Conservation (phyloP, 2,797 vertebrate genomes). For the Cirrhinus mrigala region DNA sequence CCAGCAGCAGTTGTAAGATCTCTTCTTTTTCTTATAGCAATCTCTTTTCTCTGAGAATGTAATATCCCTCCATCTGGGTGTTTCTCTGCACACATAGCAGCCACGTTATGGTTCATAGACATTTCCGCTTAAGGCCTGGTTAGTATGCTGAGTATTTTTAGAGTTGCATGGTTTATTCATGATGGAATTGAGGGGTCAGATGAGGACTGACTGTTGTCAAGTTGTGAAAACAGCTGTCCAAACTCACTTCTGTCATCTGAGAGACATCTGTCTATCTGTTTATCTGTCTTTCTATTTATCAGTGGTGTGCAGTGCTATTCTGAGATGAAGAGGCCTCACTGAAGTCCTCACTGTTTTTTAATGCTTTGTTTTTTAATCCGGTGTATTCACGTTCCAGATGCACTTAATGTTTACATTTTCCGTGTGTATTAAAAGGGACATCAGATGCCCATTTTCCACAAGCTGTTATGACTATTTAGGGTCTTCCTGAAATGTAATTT, state of each 20-base stretch:
- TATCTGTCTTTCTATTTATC: neutral
- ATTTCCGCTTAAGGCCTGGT: conserved; percentile 12
- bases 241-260: conserved; percentile 12
- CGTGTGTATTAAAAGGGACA: too few species aligned
- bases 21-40: neutral
- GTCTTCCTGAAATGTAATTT: too few species aligned
- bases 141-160: conserved; percentile 42
- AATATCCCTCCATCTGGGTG: conserved; percentile 3
- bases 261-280: neutral
- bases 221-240: neutral
- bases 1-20: conserved; percentile 13
- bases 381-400: too few species aligned
- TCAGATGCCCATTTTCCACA: too few species aligned
- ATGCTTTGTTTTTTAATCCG: too few species aligned
- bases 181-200: conserved; percentile 7
- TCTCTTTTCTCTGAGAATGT: neutral
- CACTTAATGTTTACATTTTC: too few species aligned
- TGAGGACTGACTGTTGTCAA: conserved; percentile 26
- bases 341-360: too few species aligned
- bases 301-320: neutral
- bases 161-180: conserved; percentile 28
- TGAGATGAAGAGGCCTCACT: too few species aligned
- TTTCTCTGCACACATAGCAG: conserved; percentile 15
- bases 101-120: neutral
- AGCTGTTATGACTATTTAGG: too few species aligned